Conservation (phyloP, 2,888 invertebrate genomes). For the Choreutis nemorana region DNA sequence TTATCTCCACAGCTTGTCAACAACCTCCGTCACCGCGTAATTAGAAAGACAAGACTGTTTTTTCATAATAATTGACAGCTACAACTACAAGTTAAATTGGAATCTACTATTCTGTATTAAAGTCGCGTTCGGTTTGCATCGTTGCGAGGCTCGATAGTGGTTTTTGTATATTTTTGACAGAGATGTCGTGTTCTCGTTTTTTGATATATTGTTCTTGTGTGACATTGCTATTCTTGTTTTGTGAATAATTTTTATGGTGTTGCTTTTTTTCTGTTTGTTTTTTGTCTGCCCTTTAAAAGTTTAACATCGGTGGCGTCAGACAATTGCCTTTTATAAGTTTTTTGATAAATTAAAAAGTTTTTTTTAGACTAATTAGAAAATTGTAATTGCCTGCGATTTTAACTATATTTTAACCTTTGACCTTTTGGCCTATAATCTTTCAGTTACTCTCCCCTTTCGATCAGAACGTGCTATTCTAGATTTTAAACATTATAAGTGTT, state of each 20-base stretch:
- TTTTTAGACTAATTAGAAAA: too few species aligned
- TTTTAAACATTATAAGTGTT: too few species aligned
- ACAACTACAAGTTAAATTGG: not conserved
- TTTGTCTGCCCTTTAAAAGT: too few species aligned
- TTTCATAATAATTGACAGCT: constrained; percentile 49
- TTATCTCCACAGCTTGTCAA: constrained; percentile 51
- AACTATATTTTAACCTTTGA: too few species aligned
- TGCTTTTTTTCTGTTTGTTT: constrained; percentile 17
- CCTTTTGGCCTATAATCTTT: too few species aligned
- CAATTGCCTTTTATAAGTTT: too few species aligned
- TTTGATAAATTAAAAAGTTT: too few species aligned
- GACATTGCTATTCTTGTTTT: constrained; percentile 48
- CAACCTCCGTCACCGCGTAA: constrained; percentile 48
- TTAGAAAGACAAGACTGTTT: constrained; percentile 51
- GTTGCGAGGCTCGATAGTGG: constrained; percentile 16
- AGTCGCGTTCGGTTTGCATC: constrained; percentile 8
- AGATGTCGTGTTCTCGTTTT: constrained; percentile 25
- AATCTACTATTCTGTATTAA: constrained; percentile 10
- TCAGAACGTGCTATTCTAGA: too few species aligned
- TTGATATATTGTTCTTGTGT: constrained; percentile 46
- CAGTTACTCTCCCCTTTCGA: too few species aligned
- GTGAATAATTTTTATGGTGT: constrained; percentile 18
- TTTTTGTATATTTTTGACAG: constrained; percentile 16
- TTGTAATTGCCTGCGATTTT: too few species aligned
- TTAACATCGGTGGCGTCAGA: too few species aligned